A percentile compares a stretch with the other conserved stretches of the same genome.
phyloP scores from a whole-genome alignment of 2,113 vertebrate species.

The Trichomycterus rosablanca region DNA sequence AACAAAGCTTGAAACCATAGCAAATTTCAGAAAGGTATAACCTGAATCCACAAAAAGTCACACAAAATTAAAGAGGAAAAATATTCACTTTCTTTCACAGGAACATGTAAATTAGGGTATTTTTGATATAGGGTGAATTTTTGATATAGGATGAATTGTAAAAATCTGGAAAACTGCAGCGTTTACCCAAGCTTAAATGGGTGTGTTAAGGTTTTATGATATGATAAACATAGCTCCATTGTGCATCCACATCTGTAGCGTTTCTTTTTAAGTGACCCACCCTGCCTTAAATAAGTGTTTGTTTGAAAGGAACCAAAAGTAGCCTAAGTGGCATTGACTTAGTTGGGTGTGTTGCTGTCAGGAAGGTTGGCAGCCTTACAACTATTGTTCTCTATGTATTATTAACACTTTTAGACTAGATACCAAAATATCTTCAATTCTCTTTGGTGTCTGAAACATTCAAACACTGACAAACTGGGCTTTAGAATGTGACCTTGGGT shows the following conservation, averaged over 20 bases:
- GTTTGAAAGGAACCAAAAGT: conserved; percentile 28
- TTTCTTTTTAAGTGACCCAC: not conserved
- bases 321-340: conserved; percentile 23
- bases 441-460: conserved; percentile 8
- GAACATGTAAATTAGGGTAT: no score
- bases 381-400: conserved; percentile 40
- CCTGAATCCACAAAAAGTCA: no score
- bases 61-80: no score
- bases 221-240: no score
- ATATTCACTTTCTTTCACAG: no score
- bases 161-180: no score
- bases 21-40: no score
- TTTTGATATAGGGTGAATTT: no score
- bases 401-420: conserved; percentile 35
- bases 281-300: conserved; percentile 1
- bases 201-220: no score
- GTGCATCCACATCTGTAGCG: not conserved
- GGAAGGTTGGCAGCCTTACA: conserved; percentile 27
- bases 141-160: no score
- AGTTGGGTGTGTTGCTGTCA: conserved; percentile 32
- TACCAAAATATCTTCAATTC: conserved; percentile 27
- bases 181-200: no score
- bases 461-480: not conserved
- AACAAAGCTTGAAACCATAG: no score
- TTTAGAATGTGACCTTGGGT: not conserved